Evolutionary conservation across 1,140 invertebrate genomes (phyloP), one percentile per base, ranked within the genome.

Genomic region (Brachionus rotundiformis): DNA sequence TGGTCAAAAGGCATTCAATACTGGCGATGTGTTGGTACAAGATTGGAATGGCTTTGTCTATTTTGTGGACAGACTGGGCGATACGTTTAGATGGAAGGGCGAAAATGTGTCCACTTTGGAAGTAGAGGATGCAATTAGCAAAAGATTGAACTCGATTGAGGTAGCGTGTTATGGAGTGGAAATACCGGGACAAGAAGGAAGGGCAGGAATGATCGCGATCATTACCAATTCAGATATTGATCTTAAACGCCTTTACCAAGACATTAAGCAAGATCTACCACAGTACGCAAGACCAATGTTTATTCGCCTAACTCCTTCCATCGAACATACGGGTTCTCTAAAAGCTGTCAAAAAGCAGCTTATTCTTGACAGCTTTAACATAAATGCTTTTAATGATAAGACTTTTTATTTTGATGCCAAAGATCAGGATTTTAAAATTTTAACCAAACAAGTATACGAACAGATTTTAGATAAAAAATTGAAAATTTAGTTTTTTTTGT

Each of bases 61-160:
- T 87, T 99, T 99, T 89, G 93, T 93, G 84, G 96, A 98, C 86
- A 91, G 97, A 85, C 97, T 95, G 0, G 97, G 96, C 1, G 97
- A 99, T 87, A 98, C 96, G 1, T 99, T 95, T 90, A 91, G 96
- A 75, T 91, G 90, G 90, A 94, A 95, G 87, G 96, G 97, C n/a
- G 98, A 99, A 89, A 99, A 99, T 88, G 96, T 99, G 1, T 97
- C 95, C 3, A 99, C 98, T 0, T 93, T 93, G 3, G 98, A 99
- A 90, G 93, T 99, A 1, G 97, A 99, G 89, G 93, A 92, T 1
- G 91, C 95, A 75, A 91, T 99, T 1, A 96, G 94, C 82, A 25
- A 33, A 13, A 16, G 31, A 16, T 63, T 79, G 29, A 63, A 79
- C 27, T 86, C 94, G 19, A 89, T 93, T 16, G 96, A 99, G 87